Conservation (phyloP, 92 coral and sea anemone species). For the Actinernus sp. region DNA sequence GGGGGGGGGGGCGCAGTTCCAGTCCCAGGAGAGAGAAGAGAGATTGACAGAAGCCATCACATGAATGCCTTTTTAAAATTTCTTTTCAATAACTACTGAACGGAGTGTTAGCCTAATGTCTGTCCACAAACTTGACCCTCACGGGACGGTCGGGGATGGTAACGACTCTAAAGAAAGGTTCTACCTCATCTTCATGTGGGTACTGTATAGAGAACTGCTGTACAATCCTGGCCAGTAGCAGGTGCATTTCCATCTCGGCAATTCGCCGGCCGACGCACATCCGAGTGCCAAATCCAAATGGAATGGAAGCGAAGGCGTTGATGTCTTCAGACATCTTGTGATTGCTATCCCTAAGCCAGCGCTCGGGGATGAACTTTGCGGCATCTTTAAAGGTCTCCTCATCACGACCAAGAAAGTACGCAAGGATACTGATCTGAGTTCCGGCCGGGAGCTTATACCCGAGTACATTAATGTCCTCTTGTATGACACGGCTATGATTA, state of each 20-base stretch:
- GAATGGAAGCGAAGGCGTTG: conserved; percentile 41
- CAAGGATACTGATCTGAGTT: conserved; percentile 35
- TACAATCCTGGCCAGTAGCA: background rate
- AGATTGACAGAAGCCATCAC: too few relatives aligned
- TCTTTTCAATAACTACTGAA: too few relatives aligned
- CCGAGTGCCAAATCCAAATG: conserved; percentile 67
- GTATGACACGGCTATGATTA: conserved; percentile 20
- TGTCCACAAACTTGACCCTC: background rate
- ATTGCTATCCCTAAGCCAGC: conserved; percentile 60
- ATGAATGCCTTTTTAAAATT: too few relatives aligned
- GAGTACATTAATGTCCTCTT: conserved; percentile 39
- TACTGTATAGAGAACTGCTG: background rate
- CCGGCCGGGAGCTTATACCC: conserved; percentile 79
- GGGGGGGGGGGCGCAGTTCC: too few relatives aligned
- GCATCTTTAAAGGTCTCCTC: conserved; percentile 59
- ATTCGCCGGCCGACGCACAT: conserved; percentile 70
- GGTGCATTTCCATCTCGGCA: conserved; percentile 4
- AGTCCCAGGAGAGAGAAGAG: too few relatives aligned
- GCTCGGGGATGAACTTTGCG: conserved; percentile 57
- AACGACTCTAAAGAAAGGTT: background rate
- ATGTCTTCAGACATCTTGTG: conserved; percentile 6
- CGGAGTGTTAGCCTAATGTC: too few relatives aligned
- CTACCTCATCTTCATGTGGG: conserved; percentile 4
- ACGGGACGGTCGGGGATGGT: conserved; percentile 1
- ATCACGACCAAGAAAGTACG: conserved; percentile 58